These are phyloP conservation scores for Agelas oroides DNA, from an alignment of 37 sponge, comb jelly and placozoan genomes.

Conservation along the genomic window DNA sequence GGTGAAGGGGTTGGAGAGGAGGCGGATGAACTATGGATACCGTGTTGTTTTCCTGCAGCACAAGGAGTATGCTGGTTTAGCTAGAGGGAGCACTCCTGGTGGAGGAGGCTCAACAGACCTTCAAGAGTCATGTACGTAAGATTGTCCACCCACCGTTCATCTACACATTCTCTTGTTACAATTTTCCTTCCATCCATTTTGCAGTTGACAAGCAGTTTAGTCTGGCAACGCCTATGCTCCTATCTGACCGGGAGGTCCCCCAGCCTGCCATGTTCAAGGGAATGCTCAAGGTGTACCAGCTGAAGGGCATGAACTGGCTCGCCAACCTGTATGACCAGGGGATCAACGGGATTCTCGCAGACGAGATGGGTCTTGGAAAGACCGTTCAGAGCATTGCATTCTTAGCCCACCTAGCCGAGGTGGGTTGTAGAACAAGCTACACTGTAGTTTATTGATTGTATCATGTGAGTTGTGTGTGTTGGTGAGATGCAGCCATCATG, in stretches of 20 bases:
- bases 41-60: no score
- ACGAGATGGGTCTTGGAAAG: constrained; percentile 98
- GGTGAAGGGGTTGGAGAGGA: neutral
- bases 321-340: constrained; percentile 95
- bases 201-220: constrained; percentile 88
- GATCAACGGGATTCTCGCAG: constrained; percentile 96
- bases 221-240: constrained; percentile 83
- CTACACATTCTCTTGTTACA: neutral
- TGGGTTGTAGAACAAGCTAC: constrained; percentile 1
- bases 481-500: no score
- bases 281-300: constrained; percentile 88
- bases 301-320: constrained; percentile 98
- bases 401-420: constrained; percentile 91
- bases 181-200: neutral
- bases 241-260: constrained; percentile 62
- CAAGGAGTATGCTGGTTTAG: no score
- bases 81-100: neutral
- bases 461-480: no score
- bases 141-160: neutral
- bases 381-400: constrained; percentile 93
- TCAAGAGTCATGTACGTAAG: constrained; percentile 50
- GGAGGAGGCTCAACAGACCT: constrained; percentile 38
- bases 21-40: neutral
- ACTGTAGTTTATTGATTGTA: no score
- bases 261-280: constrained; percentile 90